These are phyloP conservation scores for Chelonus formosanus DNA, from an alignment of 2,888 invertebrate species.

Conservation along the genomic window DNA sequence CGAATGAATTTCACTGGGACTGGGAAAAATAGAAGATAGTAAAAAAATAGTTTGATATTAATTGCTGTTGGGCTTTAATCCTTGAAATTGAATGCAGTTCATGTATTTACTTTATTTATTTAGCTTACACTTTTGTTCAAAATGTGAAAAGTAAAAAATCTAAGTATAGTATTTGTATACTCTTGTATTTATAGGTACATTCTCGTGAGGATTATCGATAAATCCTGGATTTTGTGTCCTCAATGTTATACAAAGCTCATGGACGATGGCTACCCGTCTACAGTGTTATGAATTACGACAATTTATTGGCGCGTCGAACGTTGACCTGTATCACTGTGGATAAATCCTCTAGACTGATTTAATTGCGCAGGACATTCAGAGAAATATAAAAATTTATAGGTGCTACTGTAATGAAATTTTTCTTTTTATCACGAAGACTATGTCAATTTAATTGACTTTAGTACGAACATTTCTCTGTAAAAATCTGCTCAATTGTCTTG, in stretches of 20 bases:
- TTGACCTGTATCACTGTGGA: constrained; percentile 20
- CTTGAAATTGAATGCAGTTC: constrained; percentile 19
- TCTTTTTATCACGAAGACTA: neutral
- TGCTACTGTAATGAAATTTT: too few relatives aligned
- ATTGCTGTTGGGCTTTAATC: constrained; percentile 19
- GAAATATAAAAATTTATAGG: neutral
- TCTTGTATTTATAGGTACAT: constrained; percentile 2
- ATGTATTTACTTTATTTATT: constrained; percentile 22
- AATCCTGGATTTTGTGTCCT: constrained; percentile 11
- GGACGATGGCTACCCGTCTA: constrained; percentile 5
- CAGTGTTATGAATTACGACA: constrained; percentile 29
- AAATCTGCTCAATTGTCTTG: constrained; percentile 3
- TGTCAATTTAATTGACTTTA: constrained; percentile 4
- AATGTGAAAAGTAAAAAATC: neutral
- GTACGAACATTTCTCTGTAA: neutral
- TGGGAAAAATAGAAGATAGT: constrained; percentile 2
- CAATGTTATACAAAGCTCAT: constrained; percentile 6
- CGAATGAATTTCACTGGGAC: constrained; percentile 10
- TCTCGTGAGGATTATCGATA: constrained; percentile 16
- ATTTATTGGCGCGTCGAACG: constrained; percentile 20
- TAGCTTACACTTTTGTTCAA: constrained; percentile 2
- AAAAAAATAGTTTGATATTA: constrained; percentile 16
- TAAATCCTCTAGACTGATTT: neutral
- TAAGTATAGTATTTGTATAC: neutral
- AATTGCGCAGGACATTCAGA: neutral